phyloP scores from a whole-genome alignment of 2,888 invertebrate species.

The Lottia gigantea region DNA sequence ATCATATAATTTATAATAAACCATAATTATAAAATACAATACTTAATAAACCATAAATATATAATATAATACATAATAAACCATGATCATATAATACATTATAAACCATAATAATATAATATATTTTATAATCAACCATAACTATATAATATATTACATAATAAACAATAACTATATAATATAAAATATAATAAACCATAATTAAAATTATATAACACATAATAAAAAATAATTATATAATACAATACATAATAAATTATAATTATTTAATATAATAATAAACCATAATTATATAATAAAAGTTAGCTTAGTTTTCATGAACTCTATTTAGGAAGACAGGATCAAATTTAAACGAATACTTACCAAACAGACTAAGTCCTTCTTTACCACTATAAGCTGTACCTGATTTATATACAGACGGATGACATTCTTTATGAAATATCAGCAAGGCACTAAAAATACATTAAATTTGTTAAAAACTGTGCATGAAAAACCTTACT shows the following conservation, averaged over 20 bases:
- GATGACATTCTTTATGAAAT: slow-evolving; percentile 79
- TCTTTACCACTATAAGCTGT: slow-evolving; percentile 75
- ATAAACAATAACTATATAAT: too few relatives aligned
- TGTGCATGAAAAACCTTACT: not conserved
- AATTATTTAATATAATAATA: too few relatives aligned
- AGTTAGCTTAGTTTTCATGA: too few relatives aligned
- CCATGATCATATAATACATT: not conserved
- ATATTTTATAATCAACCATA: not conserved
- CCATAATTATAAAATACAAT: slow-evolving; percentile 37
- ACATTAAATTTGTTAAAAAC: not conserved
- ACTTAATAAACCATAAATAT: slow-evolving; percentile 76
- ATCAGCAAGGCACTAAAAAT: slow-evolving; percentile 78
- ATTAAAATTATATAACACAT: too few relatives aligned
- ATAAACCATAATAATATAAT: not conserved
- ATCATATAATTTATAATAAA: too few relatives aligned
- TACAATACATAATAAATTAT: too few relatives aligned
- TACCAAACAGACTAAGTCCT: slow-evolving; percentile 79
- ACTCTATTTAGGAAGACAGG: too few relatives aligned
- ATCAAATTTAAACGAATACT: slow-evolving; percentile 15
- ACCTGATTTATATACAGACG: slow-evolving; percentile 80
- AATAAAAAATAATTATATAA: too few relatives aligned
- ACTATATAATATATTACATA: too few relatives aligned
- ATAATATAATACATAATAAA: slow-evolving; percentile 27
- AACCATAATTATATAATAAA: not conserved
- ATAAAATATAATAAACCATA: too few relatives aligned